These are phyloP conservation scores for Amblyopsis hoosieri DNA, from an alignment of 2,797 vertebrate genomes.

Conservation along the genomic window DNA sequence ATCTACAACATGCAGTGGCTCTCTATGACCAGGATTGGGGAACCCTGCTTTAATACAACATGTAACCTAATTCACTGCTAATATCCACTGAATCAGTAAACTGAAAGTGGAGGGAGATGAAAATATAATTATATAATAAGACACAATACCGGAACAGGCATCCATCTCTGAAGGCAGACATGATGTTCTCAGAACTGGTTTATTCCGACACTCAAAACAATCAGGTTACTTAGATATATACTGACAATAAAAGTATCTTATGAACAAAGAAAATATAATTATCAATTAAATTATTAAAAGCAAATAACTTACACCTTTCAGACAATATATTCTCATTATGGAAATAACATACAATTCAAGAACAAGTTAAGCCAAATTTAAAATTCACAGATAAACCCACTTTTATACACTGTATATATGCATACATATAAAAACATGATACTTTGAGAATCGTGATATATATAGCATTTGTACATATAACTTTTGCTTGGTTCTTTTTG, in stretches of 20 bases:
- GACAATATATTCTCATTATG: conserved; percentile 70
- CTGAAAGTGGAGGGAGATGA: no score
- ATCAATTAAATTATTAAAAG: conserved; percentile 62
- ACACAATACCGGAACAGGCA: conserved; percentile 28
- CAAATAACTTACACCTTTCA: conserved; percentile 68
- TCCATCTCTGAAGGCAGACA: conserved; percentile 55
- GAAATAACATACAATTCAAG: conserved; percentile 74
- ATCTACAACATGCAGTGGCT: no score
- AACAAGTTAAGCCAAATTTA: conserved; percentile 70
- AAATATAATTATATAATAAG: background rate
- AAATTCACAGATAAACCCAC: conserved; percentile 75
- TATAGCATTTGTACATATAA: conserved; percentile 64
- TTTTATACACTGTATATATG: conserved; percentile 60
- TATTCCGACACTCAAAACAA: conserved; percentile 80
- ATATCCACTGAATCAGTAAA: no score
- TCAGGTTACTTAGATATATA: conserved; percentile 69
- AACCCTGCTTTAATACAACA: no score
- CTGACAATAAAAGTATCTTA: conserved; percentile 66
- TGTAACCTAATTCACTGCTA: no score
- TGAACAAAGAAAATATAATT: conserved; percentile 57
- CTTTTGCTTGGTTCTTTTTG: conserved; percentile 67
- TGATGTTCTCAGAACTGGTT: conserved; percentile 64
- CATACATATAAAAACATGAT: conserved; percentile 77
- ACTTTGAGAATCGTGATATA: conserved; percentile 66
- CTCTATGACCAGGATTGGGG: no score